phyloP scores from a whole-genome alignment of 2,113 vertebrate species.

The Lamprotornis superbus region DNA sequence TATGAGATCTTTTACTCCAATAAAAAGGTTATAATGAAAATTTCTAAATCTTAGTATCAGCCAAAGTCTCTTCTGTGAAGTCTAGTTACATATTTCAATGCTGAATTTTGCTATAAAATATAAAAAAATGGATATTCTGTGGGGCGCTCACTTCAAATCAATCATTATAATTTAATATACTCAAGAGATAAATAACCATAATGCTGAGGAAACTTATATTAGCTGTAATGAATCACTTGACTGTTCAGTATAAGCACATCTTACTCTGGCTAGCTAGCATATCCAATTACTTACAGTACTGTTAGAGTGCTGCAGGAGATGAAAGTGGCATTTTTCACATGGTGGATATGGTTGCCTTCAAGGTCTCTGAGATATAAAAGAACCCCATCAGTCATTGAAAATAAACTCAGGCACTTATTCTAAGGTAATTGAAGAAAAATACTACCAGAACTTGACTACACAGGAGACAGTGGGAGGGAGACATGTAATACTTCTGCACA shows the following conservation, averaged over 20 bases:
- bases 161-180: neutral
- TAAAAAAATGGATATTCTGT: neutral
- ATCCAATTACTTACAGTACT: constrained; percentile 87
- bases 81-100: neutral
- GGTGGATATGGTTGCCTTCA: constrained; percentile 90
- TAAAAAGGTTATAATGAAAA: neutral
- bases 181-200: neutral
- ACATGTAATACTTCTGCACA: neutral
- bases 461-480: neutral
- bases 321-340: constrained; percentile 87
- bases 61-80: neutral
- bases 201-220: neutral
- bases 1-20: neutral
- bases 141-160: neutral
- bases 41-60: neutral
- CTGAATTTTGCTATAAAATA: neutral
- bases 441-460: neutral
- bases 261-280: neutral
- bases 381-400: constrained; percentile 2
- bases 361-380: constrained; percentile 82
- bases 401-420: constrained; percentile 5
- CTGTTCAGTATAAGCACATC: neutral
- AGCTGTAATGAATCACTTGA: neutral
- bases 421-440: neutral
- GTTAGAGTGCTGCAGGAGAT: constrained; percentile 88